phyloP scores from a whole-genome alignment of 2,797 vertebrate genomes.

The Peromyscus nudipes region DNA sequence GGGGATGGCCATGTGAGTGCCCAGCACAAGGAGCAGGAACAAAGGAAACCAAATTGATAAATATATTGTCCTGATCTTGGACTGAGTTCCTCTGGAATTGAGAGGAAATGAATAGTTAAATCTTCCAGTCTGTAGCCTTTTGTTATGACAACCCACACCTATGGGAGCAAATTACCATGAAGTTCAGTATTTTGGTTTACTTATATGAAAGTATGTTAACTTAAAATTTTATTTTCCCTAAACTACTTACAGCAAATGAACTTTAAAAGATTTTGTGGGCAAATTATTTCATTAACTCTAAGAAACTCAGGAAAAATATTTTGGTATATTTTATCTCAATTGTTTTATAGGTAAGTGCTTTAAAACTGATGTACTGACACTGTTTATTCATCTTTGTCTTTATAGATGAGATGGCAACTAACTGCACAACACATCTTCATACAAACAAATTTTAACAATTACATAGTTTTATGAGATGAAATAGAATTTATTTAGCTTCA shows the following conservation, averaged over 20 bases:
- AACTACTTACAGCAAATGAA: neutral
- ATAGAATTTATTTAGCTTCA: neutral
- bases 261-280: neutral
- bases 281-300: neutral
- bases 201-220: neutral
- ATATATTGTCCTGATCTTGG: neutral
- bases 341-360: neutral
- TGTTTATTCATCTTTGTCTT: neutral
- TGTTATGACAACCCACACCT: neutral
- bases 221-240: neutral
- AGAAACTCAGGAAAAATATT: neutral
- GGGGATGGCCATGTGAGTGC: neutral
- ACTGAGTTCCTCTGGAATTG: neutral
- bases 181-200: neutral
- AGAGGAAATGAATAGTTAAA: neutral
- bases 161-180: neutral
- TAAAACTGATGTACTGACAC: neutral
- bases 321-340: neutral
- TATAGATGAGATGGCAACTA: neutral
- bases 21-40: neutral
- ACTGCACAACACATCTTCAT: neutral
- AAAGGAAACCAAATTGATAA: neutral
- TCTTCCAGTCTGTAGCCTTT: neutral
- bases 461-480: neutral
- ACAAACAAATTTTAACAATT: neutral